phyloP scores from a whole-genome alignment of 2,888 invertebrate genomes.

The Erynnis tages region DNA sequence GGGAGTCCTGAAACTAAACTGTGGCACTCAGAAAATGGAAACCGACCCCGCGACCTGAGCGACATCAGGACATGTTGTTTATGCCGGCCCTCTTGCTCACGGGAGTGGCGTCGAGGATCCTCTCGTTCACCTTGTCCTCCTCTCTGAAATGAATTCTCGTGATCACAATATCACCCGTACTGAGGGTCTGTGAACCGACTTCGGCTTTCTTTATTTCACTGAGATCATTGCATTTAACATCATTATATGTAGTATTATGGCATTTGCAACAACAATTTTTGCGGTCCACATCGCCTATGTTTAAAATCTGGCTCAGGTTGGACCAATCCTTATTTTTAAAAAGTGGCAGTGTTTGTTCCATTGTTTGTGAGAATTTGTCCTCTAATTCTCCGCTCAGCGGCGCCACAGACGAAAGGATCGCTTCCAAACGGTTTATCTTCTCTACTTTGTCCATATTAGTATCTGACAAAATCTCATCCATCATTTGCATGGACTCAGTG shows the following conservation, averaged over 20 bases:
- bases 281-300: constrained; percentile 66
- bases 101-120: constrained; percentile 72
- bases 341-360: constrained; percentile 77
- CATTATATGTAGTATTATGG: constrained; percentile 71
- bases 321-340: constrained; percentile 80
- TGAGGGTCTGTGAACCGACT: constrained; percentile 90
- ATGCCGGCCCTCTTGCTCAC: constrained; percentile 65
- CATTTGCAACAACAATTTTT: constrained; percentile 81
- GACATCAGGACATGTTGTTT: constrained; percentile 73
- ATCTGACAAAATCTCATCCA: constrained; percentile 92
- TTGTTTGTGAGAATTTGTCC: constrained; percentile 75
- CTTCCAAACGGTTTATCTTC: constrained; percentile 93
- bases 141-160: constrained; percentile 87
- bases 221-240: constrained; percentile 70
- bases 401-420: constrained; percentile 90
- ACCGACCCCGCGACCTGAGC: constrained; percentile 45
- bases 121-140: constrained; percentile 73
- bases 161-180: constrained; percentile 95
- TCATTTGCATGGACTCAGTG: constrained; percentile 94
- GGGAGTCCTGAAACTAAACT: constrained; percentile 61
- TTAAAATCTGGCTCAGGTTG: constrained; percentile 74
- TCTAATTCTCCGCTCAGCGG: constrained; percentile 84
- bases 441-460: constrained; percentile 91
- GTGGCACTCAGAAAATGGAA: constrained; percentile 73
- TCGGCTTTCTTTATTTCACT: constrained; percentile 73